Evolutionary conservation across 2,113 vertebrate species (phyloP).

Genomic region (Melanerpes formicivorus): DNA sequence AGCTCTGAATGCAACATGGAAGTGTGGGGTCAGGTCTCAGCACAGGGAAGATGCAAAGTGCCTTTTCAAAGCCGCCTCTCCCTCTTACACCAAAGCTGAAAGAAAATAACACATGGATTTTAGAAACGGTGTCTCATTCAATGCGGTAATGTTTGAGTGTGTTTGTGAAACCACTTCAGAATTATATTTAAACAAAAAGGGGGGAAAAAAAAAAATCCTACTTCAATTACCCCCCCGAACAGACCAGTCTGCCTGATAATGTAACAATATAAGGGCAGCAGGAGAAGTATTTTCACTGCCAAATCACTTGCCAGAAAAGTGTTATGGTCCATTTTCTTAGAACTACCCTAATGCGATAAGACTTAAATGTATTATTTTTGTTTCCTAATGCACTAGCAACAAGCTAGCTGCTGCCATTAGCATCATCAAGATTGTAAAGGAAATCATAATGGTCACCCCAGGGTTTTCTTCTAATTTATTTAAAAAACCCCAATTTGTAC

Average conservation of each 20-base stretch:
- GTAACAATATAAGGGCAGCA: conserved; percentile 10
- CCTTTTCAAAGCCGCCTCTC: background rate
- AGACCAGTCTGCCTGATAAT: conserved; percentile 46
- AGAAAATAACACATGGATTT: background rate
- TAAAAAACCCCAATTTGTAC: background rate
- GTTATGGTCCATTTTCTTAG: conserved; percentile 48
- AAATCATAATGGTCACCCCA: background rate
- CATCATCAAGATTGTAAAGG: background rate
- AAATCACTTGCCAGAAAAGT: conserved; percentile 55
- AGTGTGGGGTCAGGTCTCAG: background rate
- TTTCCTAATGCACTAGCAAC: background rate
- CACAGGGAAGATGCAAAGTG: background rate
- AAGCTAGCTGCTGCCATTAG: background rate
- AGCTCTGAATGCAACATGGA: background rate
- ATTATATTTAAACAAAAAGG: conserved; percentile 2
- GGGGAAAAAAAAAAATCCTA: background rate
- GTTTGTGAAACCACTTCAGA: conserved; percentile 63
- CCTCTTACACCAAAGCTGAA: background rate
- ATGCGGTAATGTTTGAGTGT: conserved; percentile 29
- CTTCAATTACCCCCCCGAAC: conserved; percentile 67
- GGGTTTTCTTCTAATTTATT: background rate
- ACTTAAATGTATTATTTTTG: background rate
- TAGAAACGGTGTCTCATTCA: conserved; percentile 30
- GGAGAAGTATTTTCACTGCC: conserved; percentile 21
- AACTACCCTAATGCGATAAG: background rate